Base-by-base conservation (phyloP, 2,113 vertebrate genomes). In the Electrona antarctica region DNA sequence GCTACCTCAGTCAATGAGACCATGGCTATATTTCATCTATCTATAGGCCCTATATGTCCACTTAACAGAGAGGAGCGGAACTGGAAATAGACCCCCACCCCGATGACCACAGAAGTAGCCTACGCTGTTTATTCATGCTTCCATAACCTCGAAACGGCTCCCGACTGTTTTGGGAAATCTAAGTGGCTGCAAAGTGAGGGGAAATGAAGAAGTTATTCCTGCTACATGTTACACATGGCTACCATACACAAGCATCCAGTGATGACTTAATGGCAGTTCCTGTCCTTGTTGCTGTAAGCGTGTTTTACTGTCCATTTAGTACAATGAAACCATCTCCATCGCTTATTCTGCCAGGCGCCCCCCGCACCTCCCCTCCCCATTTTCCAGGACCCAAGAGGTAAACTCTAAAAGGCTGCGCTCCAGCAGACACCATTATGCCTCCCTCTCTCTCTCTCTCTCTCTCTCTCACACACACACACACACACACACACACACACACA, bases 401-500 rank as follows among this genome's bases (percentile, higher is more conserved):
- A 85, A 89, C 88, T 89, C 89, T 90, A 91, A 92, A 92, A 92
- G 78, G 79, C 80, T 41, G 64, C 73, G 86, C 91, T 90, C 89
- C 88, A 90, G 78, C 79, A 49, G 81, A 87, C 67, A 83, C 89
- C 84, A 85, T 91, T 85, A 84, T 48, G 54, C 61, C 60, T 72
- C 67, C 77, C 33, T 28, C 47, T 15, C 58, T n/a, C 62, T 41
- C 15, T 47, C 67, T 72, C 67, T 75, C 33, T 28, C 47, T 15
- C 58, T n/a, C 62, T 41, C 15, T 47, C 67, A 57, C 8, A 7
- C 10, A 55, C 74, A 50, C 60, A 47, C 59, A 29, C 28, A 21
- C 2, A 60, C 62, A 21, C 55, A 21, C 33, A 41, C 64, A 13
- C 29, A 47, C 54, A 50, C 65, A 50, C 29, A 61, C 65, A 56